Evolutionary conservation across 2,797 vertebrate genomes (phyloP), one percentile per base, ranked within the genome.

Genomic region (Hephaestus fuliginosus): DNA sequence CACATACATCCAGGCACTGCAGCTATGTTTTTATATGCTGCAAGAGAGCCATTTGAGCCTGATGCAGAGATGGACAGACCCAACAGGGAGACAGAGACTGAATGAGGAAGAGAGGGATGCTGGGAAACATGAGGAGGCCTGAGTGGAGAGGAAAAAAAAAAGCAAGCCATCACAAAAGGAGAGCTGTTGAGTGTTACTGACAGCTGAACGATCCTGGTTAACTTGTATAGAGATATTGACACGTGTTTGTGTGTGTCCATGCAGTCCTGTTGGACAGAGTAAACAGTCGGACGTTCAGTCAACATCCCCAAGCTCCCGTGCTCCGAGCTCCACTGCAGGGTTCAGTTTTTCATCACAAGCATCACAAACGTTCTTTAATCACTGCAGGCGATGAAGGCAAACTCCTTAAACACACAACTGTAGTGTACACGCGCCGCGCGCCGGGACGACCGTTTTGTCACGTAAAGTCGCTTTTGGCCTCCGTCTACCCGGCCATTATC

Each of bases 281-380:
- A 83, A 80, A 84, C 53, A 74, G 62, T 60, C 43, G 14, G 52
- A 70, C 57, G 2, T 71, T 70, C 44, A 17, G 83, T 76, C 61
- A 80, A 78, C 81, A 74, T 75, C 78, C 52, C 64, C 12, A 25
- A 81, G 80, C 75, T 55, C 33, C 46, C 1, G 0, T 36, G 55
- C 66, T 80, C 80, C 74, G 73, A 80, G 74, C 70, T 80, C 46
- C 1, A 28, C 84, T 61, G 52, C 75, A 74, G 73, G 63, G 60
- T 60, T 78, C 33, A 7, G 18, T 49, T 58, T 69, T 66, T 69
- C 30, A 80, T 36, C 69, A 62, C 63, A 80, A 76, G 70, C 62
- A 65, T 70, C 63, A 22, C 76, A 41, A 44, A 43, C 10, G 4
- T 17, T 76, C 67, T 39, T 49, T 30, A 58, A 85, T 85, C 70